Conservation (phyloP, 2,797 vertebrate species). For the Etheostoma perlongum region DNA sequence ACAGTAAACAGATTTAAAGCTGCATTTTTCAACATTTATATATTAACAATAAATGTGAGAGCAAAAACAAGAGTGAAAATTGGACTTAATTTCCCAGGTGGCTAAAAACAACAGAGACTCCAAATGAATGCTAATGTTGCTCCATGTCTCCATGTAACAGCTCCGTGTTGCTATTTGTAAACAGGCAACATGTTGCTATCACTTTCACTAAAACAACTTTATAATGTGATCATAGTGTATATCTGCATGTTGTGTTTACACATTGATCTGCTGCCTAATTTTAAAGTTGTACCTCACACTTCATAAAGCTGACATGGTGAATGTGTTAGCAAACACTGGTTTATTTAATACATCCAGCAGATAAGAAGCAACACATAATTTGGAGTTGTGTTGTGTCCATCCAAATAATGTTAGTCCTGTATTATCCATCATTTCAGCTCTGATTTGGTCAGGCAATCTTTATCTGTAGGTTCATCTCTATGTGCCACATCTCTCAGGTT, state of each 20-base stretch:
- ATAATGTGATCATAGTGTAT: background rate
- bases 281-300: conserved; percentile 1
- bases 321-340: no score
- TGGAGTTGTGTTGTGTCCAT: no score
- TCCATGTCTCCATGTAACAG: background rate
- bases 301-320: no score
- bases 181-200: background rate
- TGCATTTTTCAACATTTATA: background rate
- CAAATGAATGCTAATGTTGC: background rate
- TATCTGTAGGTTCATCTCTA: no score
- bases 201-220: background rate
- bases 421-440: no score
- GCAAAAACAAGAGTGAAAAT: background rate
- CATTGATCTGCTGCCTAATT: background rate
- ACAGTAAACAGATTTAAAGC: background rate
- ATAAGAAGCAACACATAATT: no score
- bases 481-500: no score
- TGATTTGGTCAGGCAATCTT: no score
- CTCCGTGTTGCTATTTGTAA: background rate
- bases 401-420: no score
- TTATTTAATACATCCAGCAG: no score
- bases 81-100: background rate
- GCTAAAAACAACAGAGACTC: background rate
- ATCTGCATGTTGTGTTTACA: background rate
- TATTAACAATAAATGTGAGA: background rate